These are phyloP conservation scores for Indicator indicator DNA, from an alignment of 2,113 vertebrate genomes.

Conservation along the genomic window DNA sequence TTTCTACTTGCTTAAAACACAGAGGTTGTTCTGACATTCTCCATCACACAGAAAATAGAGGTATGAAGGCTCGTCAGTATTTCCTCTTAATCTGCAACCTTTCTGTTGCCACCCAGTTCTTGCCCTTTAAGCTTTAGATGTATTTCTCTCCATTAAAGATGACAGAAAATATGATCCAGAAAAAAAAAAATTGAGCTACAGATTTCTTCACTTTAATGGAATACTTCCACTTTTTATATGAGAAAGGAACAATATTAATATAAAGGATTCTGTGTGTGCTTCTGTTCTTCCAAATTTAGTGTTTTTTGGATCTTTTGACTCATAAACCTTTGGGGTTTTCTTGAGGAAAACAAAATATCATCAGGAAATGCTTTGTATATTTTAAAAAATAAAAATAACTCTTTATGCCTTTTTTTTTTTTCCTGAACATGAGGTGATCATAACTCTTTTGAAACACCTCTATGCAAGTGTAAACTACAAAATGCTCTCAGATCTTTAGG, in stretches of 20 bases:
- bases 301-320: background rate
- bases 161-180: background rate
- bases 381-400: conserved; percentile 34
- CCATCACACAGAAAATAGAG: background rate
- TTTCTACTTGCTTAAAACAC: background rate
- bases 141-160: background rate
- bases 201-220: background rate
- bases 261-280: background rate
- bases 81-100: background rate
- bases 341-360: background rate
- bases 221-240: background rate
- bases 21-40: background rate
- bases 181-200: background rate
- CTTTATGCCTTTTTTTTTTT: background rate
- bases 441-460: conserved; percentile 38
- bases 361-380: conserved; percentile 7
- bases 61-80: background rate
- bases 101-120: background rate
- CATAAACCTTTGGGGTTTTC: background rate
- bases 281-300: background rate
- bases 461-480: conserved; percentile 48
- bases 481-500: conserved; percentile 60
- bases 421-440: conserved; percentile 10
- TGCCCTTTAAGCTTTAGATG: background rate
- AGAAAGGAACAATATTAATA: background rate